Evolutionary conservation across 2,888 invertebrate genomes (phyloP).

Genomic region (Pandemis corylana): DNA sequence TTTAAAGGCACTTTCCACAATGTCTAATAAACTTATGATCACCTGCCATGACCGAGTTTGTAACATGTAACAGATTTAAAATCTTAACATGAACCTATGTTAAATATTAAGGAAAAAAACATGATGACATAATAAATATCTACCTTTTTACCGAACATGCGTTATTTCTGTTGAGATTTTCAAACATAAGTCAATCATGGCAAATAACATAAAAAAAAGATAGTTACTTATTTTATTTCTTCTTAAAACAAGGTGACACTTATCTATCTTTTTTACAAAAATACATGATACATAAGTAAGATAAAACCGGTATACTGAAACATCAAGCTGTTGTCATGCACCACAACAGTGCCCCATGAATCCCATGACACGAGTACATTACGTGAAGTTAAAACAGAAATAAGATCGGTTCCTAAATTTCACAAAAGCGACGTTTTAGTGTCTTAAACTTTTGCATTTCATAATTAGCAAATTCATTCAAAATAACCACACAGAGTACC

Average conservation of each 20-base stretch:
- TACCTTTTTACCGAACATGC: constrained; percentile 40
- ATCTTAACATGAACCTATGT: constrained; percentile 44
- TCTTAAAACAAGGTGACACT: constrained; percentile 63
- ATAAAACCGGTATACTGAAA: constrained; percentile 16
- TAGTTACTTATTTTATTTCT: constrained; percentile 55
- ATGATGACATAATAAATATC: constrained; percentile 46
- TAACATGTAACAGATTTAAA: constrained; percentile 46
- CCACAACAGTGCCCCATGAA: not conserved
- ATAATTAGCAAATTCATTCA: not conserved
- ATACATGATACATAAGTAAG: constrained; percentile 27
- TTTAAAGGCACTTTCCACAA: constrained; percentile 84
- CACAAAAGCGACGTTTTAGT: not conserved
- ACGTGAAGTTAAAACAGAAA: not conserved
- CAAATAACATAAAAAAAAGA: constrained; percentile 46
- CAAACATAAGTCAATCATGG: constrained; percentile 55
- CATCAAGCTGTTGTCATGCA: not conserved
- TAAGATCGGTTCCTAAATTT: not conserved
- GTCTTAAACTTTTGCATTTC: not conserved
- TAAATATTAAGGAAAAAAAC: constrained; percentile 44
- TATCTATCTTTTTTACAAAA: constrained; percentile 14
- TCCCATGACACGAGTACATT: not conserved
- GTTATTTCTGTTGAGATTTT: constrained; percentile 45
- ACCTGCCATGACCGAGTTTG: constrained; percentile 72
- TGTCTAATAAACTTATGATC: constrained; percentile 73
- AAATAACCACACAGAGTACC: not conserved